Evolutionary conservation across 1,140 invertebrate species (phyloP), one percentile per base, ranked within the genome.

Genomic region (Zaprionus vittiger): DNA sequence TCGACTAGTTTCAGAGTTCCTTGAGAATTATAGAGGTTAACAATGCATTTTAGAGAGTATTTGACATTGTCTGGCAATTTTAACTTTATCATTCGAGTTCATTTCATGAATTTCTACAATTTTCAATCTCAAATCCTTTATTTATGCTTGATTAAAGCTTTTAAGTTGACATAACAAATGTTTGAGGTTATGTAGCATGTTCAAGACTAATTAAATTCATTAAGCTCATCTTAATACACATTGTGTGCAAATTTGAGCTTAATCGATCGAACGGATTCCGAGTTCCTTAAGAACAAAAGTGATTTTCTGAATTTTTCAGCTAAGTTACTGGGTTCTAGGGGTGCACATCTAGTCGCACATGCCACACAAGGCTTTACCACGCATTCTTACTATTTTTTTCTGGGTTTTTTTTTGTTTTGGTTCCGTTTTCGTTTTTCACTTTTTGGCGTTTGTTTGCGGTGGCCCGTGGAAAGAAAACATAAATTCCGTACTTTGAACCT

Each of bases 401-500:
- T 28, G 41, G 2, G 24, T 60, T 64, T 76, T 60, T 64, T 76
- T 26, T 44, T 56, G 37, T 68, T 37, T 38, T 65, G 41, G 41
- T 47, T 47, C 38, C 34, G 54, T 73, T 61, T 61, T 49, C 41
- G 49, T 31, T 31, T 28, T 22, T 37, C 49, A 6, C 54, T 72
- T 73, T 67, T 68, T 68, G 65, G 63, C 59, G 73, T 79, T 63
- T 79, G 59, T 76, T 79, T 76, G 77, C 60, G 73, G 77, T 68
- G 55, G 67, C 7, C 69, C 73, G 69, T 77, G 68, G 55, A 76
- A 77, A 72, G 78, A 77, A 80, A 80, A 80, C 78, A 77, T 80
- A 80, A 80, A 80, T 80, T 80, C 78, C 78, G 78, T 80, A 73
- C 78, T 80, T 80, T 80, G 78, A 80, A 80, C 78, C 78, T 80